Base-by-base conservation (phyloP, 2,888 invertebrate species). In the Drosophila kuntzei region DNA sequence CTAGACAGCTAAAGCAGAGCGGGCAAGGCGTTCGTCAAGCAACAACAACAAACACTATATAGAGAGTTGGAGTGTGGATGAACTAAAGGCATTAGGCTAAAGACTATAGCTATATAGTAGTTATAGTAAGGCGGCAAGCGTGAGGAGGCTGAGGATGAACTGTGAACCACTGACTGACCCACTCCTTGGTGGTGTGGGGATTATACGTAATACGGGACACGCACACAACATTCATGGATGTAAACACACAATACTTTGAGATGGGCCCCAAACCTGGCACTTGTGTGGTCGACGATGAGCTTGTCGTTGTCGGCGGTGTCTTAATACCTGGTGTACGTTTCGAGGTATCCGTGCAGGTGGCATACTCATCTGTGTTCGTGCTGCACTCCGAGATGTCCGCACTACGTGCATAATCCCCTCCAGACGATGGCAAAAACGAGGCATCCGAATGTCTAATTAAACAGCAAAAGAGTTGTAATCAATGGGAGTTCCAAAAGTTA, bases 301-400 rank as follows among this genome's bases (percentile, higher is more conserved):
- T 92, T 76, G 91, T 90, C 92, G 93, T 89, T 89, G 92, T 91
- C 76, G 91, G 88, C 88, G 92, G 91, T 78, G 92, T 93, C 92
- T 92, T 93, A 92, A 90, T 94, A 93, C 93, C 93, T 93, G 89
- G 93, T 90, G 91, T 93, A 84, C 92, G 93, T 91, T 95, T 94
- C 16, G 95, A 95, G 88, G 95, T 95, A 89, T 95, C 95, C 58
- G 95, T 97, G 90, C 97, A 97, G 81, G 97, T 97, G 76, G 96
- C 95, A 91, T 97, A 97, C 92, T 97, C 97, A 92, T 97, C 97
- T 18, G 95, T 95, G 39, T 95, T 94, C 3, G 94, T 96, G 67
- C 97, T 97, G 87, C 97, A 97, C 93, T 97, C 97, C n/a, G 97
- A 97, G 54, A 96, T 93, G 90, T 97, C 97, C 0, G 91, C 88